Evolutionary conservation across 2,113 vertebrate species (phyloP), one percentile per base, ranked within the genome.

Genomic region (Megaleporinus macrocephalus): DNA sequence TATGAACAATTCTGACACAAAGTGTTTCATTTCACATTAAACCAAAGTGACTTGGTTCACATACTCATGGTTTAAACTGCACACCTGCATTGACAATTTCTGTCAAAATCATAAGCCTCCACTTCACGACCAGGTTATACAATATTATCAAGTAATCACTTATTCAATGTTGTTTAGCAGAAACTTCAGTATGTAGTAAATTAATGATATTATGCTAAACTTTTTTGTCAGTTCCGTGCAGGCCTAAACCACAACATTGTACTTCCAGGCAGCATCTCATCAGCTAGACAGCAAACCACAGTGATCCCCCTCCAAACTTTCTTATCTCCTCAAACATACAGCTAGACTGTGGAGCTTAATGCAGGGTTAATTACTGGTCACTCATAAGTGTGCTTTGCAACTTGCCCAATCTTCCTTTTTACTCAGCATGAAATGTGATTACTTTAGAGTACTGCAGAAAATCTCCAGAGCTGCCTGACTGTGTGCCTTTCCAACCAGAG

Each of bases 351-450:
- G 10, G 66, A 30, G 11, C 5, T 76, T 13, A 57, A 80, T 63
- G 71, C 41, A 62, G 66, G 49, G 53, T 51, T 85, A 73, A 49
- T 81, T 79, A 70, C 83, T 29, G 59, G 65, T 86, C 77, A 72
- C 87, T 83, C 89, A 87, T 76, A 86, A 69, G 57, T 84, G 80
- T 87, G 79, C 85, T 70, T 55, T 76, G 55, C 59, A 51, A 33
- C 61, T 51, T 55, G 65, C 81, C 83, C 82, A 84, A 78, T 7
- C 68, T 82, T 89, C 84, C 83, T 14, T 74, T 84, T 68, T 47
- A 57, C 79, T 84, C 76, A 73, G 66, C 76, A 73, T 0, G 14
- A 83, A 83, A 68, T 84, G 74, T 33, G 75, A 88, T 83, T 81
- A 79, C 76, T 14, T 30, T 22, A 70, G 29, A 73, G 59, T 73